A percentile compares a stretch with the other conserved stretches of the same genome.
Evolutionary conservation across 1,140 invertebrate genomes (phyloP).

Genomic region (Atta texana): DNA sequence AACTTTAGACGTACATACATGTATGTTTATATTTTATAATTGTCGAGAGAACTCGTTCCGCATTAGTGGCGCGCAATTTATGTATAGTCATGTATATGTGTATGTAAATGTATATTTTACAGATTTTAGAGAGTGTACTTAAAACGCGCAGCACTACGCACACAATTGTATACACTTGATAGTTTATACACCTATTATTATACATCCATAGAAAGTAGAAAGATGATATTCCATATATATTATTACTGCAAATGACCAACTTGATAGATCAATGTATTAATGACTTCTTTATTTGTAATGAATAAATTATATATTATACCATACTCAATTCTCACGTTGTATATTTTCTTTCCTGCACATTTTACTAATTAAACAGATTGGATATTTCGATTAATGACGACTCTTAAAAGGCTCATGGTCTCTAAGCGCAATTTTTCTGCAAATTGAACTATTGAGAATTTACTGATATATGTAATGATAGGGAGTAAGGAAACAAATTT

Average conservation of each 20-base stretch:
- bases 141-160: not conserved
- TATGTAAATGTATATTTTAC: constrained; percentile 62
- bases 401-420: not conserved
- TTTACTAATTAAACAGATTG: not conserved
- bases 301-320: constrained; percentile 66
- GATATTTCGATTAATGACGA: not conserved
- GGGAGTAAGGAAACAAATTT: not conserved
- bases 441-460: not conserved
- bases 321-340: not conserved
- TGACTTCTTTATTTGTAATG: constrained; percentile 68
- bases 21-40: constrained; percentile 56
- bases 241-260: constrained; percentile 70
- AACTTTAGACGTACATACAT: constrained; percentile 41
- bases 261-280: constrained; percentile 71
- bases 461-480: not conserved
- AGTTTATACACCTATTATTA: constrained; percentile 63
- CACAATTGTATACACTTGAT: constrained; percentile 13
- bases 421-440: not conserved
- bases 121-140: constrained; percentile 46
- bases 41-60: constrained; percentile 13
- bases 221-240: constrained; percentile 17
- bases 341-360: not conserved
- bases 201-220: constrained; percentile 68
- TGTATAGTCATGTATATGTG: constrained; percentile 16
- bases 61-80: not conserved